Evolutionary conservation across 1,140 invertebrate species (phyloP).

Genomic region (Xylocopa sonorina): DNA sequence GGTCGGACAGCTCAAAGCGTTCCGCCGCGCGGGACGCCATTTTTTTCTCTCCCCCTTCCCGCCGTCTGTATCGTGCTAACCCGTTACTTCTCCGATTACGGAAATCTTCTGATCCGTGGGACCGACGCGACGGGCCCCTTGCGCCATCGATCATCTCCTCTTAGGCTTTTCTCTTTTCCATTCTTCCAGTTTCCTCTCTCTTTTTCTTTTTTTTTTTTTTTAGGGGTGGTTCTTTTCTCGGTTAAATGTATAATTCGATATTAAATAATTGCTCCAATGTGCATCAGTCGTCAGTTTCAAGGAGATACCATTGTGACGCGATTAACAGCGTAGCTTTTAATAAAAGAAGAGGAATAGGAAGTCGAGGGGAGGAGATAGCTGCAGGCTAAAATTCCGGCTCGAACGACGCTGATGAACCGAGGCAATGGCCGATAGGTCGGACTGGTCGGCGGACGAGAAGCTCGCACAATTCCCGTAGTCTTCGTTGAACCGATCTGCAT

Average conservation of each 20-base stretch:
- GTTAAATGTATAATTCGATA: too few species aligned
- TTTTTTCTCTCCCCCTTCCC: conserved; percentile 39
- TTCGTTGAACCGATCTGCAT: conserved; percentile 46
- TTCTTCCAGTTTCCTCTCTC: too few species aligned
- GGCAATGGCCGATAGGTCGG: background rate
- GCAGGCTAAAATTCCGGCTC: background rate
- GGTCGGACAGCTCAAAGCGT: conserved; percentile 69
- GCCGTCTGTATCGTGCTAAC: conserved; percentile 49
- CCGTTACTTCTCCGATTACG: conserved; percentile 66
- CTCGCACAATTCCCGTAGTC: conserved; percentile 26
- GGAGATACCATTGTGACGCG: too few species aligned
- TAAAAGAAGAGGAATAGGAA: too few species aligned
- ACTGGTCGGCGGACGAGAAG: background rate
- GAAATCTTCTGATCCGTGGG: conserved; percentile 63
- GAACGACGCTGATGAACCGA: conserved; percentile 5
- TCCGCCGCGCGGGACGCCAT: conserved; percentile 54
- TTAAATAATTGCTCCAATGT: too few species aligned
- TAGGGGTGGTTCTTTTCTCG: too few species aligned
- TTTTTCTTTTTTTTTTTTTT: too few species aligned
- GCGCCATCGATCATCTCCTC: background rate
- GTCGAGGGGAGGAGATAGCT: background rate
- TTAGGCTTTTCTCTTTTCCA: too few species aligned
- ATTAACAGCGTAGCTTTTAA: too few species aligned
- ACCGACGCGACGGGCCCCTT: background rate
- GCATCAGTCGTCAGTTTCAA: too few species aligned